phyloP scores from a whole-genome alignment of 2,888 invertebrate genomes.

The Spilosoma lubricipeda region DNA sequence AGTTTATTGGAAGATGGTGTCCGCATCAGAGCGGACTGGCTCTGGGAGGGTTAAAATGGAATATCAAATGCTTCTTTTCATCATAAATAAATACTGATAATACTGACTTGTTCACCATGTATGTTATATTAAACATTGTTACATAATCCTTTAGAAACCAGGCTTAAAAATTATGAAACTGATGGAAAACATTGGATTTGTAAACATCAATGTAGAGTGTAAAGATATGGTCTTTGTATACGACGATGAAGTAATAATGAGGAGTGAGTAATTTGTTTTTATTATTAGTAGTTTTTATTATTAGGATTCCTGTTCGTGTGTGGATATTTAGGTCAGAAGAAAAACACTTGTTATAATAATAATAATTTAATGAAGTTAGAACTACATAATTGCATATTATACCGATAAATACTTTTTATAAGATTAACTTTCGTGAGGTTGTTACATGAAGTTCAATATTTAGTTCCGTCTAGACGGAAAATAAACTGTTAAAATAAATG shows the following conservation, averaged over 20 bases:
- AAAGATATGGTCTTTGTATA: conserved; percentile 87
- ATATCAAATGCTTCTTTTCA: no score
- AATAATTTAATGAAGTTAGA: not conserved
- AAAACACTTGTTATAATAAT: no score
- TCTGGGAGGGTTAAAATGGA: no score
- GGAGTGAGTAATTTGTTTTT: conserved; percentile 79
- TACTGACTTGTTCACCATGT: no score
- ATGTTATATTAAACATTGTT: no score
- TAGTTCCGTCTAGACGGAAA: no score
- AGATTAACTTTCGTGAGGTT: not conserved
- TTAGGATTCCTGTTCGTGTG: not conserved
- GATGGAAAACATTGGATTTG: conserved; percentile 87
- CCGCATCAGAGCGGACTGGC: no score
- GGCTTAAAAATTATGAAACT: conserved; percentile 84
- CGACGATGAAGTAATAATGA: conserved; percentile 84
- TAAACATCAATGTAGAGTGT: conserved; percentile 85
- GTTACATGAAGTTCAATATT: not conserved
- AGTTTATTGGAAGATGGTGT: no score
- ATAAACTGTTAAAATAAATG: no score
- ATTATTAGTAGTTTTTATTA: not conserved
- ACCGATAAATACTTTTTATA: not conserved
- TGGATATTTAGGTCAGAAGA: not conserved
- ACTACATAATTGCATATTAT: not conserved
- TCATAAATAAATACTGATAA: no score
- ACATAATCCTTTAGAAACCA: conserved; percentile 75